Conservation (phyloP, 2,113 vertebrate species). For the Ailurus styani region DNA sequence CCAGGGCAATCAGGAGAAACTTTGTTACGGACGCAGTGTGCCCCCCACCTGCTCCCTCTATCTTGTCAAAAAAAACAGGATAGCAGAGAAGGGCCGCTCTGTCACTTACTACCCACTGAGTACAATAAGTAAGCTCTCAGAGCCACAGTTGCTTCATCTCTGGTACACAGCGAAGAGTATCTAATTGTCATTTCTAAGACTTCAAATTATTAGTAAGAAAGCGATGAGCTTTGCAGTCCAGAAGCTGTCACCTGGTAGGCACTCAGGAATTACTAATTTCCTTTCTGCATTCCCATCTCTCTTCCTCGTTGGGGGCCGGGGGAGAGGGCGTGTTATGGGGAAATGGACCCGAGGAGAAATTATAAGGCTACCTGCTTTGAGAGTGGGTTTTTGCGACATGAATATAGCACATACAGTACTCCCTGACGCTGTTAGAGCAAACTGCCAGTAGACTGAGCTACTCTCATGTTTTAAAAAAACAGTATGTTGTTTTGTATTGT, state of each 20-base stretch:
- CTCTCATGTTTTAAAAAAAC: not conserved
- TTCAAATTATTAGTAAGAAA: not conserved
- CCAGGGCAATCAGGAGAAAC: not conserved
- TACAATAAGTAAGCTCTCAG: not conserved
- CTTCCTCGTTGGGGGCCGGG: not conserved
- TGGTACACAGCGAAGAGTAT: not conserved
- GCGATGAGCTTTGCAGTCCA: conserved; percentile 1
- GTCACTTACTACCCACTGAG: not conserved
- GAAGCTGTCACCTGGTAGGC: not conserved
- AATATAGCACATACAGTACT: not conserved
- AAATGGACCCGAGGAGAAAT: not conserved
- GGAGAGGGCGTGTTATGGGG: not conserved
- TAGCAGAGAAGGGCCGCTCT: not conserved
- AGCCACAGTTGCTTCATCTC: not conserved
- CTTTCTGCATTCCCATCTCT: not conserved
- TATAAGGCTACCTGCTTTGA: not conserved
- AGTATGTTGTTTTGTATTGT: not conserved
- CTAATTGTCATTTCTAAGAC: not conserved
- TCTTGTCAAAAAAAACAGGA: not conserved
- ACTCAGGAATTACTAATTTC: not conserved
- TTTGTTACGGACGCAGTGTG: not conserved
- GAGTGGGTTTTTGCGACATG: not conserved
- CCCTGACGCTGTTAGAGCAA: not conserved
- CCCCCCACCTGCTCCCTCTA: not conserved
- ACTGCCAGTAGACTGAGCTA: not conserved